Conservation (phyloP, 2,888 invertebrate genomes). For the Sarcophaga rosellei region DNA sequence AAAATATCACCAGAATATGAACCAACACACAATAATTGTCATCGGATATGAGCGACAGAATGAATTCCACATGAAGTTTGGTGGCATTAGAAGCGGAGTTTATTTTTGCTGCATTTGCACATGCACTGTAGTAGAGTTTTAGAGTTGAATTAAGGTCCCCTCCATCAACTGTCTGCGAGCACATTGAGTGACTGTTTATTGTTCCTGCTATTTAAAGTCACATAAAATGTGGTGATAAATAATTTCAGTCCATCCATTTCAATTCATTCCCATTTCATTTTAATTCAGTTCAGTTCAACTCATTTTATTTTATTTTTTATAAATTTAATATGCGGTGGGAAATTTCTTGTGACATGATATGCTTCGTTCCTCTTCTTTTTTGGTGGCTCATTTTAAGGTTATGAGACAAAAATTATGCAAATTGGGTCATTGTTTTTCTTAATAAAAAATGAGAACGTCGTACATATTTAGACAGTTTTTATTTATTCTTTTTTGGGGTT, state of each 20-base stretch:
- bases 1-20: slow-evolving; percentile 27
- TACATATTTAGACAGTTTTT: slow-evolving; percentile 26
- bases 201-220: slow-evolving; percentile 44
- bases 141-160: not conserved
- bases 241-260: slow-evolving; percentile 18
- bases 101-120: slow-evolving; percentile 4
- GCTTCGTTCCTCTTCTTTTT: slow-evolving; percentile 18
- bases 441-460: slow-evolving; percentile 25
- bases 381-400: slow-evolving; percentile 44
- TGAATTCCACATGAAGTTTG: slow-evolving; percentile 3
- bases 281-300: not conserved
- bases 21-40: slow-evolving; percentile 44
- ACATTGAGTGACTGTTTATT: slow-evolving; percentile 32
- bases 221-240: slow-evolving; percentile 60
- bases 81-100: not conserved
- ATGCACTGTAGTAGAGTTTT: slow-evolving; percentile 4
- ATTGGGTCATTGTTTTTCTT: slow-evolving; percentile 55
- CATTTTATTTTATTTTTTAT: slow-evolving; percentile 47
- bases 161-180: not conserved
- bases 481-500: not conserved
- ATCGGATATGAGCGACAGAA: slow-evolving; percentile 18
- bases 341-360: slow-evolving; percentile 61
- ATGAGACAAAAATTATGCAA: slow-evolving; percentile 69
- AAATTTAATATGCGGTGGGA: slow-evolving; percentile 67
- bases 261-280: too few relatives aligned